Conservation (phyloP, 1,140 invertebrate species). For the Zophobas atratus region DNA sequence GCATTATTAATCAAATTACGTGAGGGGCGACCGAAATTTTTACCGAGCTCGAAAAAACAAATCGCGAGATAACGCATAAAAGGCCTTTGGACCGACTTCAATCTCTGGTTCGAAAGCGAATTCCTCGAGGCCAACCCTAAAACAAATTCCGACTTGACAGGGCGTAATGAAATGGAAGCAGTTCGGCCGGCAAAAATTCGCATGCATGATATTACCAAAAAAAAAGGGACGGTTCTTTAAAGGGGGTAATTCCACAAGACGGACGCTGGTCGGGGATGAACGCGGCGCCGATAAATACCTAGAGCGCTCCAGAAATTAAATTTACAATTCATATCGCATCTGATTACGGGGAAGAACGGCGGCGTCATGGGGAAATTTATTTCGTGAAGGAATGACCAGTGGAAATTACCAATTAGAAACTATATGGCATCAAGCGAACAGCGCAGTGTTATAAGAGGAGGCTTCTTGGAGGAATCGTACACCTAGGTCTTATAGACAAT, state of each 20-base stretch:
- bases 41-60: background rate
- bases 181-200: constrained; percentile 24
- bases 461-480: too few species aligned
- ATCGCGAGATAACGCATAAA: constrained; percentile 8
- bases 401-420: too few species aligned
- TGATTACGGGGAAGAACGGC: background rate
- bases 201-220: constrained; percentile 36
- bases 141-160: constrained; percentile 52
- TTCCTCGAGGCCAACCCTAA: constrained; percentile 42
- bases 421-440: too few species aligned
- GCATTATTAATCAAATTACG: constrained; percentile 38
- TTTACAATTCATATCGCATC: constrained; percentile 16
- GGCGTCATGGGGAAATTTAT: too few species aligned
- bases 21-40: background rate
- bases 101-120: constrained; percentile 44
- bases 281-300: background rate
- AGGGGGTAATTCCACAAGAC: background rate
- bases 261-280: background rate
- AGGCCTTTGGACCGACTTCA: constrained; percentile 15
- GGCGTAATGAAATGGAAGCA: constrained; percentile 52
- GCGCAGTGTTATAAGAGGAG: too few species aligned
- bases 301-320: constrained; percentile 9
- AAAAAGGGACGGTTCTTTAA: background rate
- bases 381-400: too few species aligned
- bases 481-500: too few species aligned